Base-by-base conservation (phyloP, 2,797 vertebrate genomes). In the Chloroceryle amazona region DNA sequence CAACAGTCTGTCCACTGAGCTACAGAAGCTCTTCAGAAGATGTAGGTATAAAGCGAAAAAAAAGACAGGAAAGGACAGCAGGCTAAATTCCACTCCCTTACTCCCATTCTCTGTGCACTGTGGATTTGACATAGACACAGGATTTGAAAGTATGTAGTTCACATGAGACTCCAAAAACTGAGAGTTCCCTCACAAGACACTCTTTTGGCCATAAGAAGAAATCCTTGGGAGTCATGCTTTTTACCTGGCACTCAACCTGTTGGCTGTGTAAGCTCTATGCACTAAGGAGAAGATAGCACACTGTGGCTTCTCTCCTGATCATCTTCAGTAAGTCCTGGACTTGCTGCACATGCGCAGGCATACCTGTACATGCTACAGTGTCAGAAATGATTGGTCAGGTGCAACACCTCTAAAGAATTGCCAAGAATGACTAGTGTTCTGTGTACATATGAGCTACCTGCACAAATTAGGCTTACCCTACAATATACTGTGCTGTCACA, bases 101-200 rank as follows among this genome's bases (percentile, higher is more conserved):
- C 4, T 3, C 17, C 8, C 35, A 26, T 70, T 66, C 21, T 86
- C 23, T 0, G 0, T 54, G 25, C 3, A 15, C 2, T 8, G 35
- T 61, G 47, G 54, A 26, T 86, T 78, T 61, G 33, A 47, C 29
- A 14, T 2, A 46, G 18, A 39, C 14, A 14, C 16, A 68, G 16
- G 20, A 58, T 79, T 89, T 73, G 55, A 73, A 93, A 67, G 18
- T 12, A 35, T 26, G 15, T 12, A 18, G 4, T 61, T 68, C n/a
- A n/a, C 20, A n/a, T 9, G 21, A 29, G 28, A 49, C 29, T 87
- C 52, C 21, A 63, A 35, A 89, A 80, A 19, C 47, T 31, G 10
- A 11, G 41, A 10, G 10, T 62, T 85, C 20, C 19, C 25, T 61
- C 52, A 19, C 22, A 33, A 17, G 29, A 42, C 6, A 19, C 8